Percentiles rank a stretch among this genome's conserved stretches.
phyloP scores from a whole-genome alignment of 2,888 invertebrate genomes.

The Dyspetes luteomarginatus region DNA sequence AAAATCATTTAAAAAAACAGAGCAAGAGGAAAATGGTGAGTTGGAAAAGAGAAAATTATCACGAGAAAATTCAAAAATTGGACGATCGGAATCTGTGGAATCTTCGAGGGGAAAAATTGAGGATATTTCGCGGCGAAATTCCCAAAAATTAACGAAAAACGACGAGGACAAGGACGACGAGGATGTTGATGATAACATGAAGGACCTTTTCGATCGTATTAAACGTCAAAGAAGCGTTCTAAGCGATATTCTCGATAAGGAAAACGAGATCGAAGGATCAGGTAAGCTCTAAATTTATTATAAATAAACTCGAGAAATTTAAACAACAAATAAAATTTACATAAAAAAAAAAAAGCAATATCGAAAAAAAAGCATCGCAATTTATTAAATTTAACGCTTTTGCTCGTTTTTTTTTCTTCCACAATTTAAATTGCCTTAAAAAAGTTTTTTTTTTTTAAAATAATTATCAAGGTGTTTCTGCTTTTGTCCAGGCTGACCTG shows the following conservation, averaged over 20 bases:
- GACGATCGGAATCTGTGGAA: constrained; percentile 69
- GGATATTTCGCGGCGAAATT: constrained; percentile 66
- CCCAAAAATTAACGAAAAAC: constrained; percentile 75
- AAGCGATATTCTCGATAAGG: constrained; percentile 88
- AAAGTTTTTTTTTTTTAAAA: no score
- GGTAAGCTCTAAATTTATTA: constrained; percentile 68
- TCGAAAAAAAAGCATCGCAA: constrained; percentile 13
- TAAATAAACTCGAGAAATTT: background rate
- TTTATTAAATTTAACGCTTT: constrained; percentile 30
- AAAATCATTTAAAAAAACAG: no score
- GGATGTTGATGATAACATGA: constrained; percentile 86
- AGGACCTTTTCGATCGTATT: constrained; percentile 87
- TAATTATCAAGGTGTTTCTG: constrained; percentile 1
- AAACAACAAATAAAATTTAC: background rate
- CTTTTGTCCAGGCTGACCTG: constrained; percentile 21
- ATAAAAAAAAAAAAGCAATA: background rate
- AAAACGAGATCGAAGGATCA: constrained; percentile 78
- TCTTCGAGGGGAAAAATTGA: constrained; percentile 47
- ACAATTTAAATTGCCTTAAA: background rate
- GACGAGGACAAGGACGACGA: constrained; percentile 85
- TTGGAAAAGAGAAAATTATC: constrained; percentile 60
- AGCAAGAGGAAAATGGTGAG: no score
- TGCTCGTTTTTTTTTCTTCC: background rate
- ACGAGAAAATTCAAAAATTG: constrained; percentile 66
- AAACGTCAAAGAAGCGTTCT: constrained; percentile 89